Base-by-base conservation (phyloP, 2,888 invertebrate species). In the Cantharis nigra region DNA sequence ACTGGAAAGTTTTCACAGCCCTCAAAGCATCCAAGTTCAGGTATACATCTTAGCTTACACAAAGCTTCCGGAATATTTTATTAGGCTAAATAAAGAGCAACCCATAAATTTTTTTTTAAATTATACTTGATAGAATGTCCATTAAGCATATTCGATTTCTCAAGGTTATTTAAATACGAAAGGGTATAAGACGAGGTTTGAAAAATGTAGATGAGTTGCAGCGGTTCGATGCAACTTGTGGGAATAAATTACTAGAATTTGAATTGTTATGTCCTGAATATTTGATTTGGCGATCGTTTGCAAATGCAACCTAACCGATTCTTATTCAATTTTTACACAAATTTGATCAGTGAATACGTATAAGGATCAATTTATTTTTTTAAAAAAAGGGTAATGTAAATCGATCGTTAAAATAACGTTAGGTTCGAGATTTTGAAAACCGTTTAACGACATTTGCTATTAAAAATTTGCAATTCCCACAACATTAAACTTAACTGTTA, bases 101-200 rank as follows among this genome's bases (percentile, higher is more conserved):
- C 18, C 72, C 81, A 81, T 33, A 72, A 71, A 67, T 70, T 78
- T 79, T 79, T 80, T 78, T 79, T 77, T 77, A 83, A 86, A 86
- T 86, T 85, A 84, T 81, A 83, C 84, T 84, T 85, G 87, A 88
- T 88, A 85, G 87, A n/a, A 23, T 67, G 65, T 85, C 88, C 87
- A 88, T 88, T 89, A 88, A 87, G 85, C 86, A 87, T 86, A 88
- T 88, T 88, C 88, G 87, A 88, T 88, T 88, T 85, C 87, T 86
- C 75, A 81, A 83, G 81, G 83, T 80, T 85, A 88, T 88, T 88
- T 88, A 87, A 88, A 88, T 88, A 88, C 86, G 83, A 84, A 87
- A 87, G 87, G 87, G 87, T 86, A 85, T 85, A 86, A 84, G 83
- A 83, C 86, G 84, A 83, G 82, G 87, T 85, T 85, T 85, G 84